phyloP scores from a whole-genome alignment of 2,797 vertebrate species.

The Rhodeus uyekii region DNA sequence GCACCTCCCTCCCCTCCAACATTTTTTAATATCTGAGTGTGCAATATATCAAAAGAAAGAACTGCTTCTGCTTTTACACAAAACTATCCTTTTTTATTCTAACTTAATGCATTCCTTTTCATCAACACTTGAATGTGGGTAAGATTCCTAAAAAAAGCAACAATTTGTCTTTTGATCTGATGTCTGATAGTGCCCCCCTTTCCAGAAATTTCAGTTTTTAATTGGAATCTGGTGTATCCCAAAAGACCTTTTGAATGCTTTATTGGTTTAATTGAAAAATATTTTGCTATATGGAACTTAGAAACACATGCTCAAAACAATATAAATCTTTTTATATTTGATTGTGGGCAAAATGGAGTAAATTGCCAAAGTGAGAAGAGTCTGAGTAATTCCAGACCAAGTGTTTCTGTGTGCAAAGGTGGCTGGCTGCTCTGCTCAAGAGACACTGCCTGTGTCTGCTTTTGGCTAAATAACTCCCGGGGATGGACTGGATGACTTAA shows the following conservation, averaged over 20 bases:
- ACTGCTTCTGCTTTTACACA: no score
- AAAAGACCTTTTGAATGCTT: neutral
- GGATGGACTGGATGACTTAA: constrained; percentile 13
- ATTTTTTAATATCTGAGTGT: no score
- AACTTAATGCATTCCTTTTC: no score
- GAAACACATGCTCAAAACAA: neutral
- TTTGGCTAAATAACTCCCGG: constrained; percentile 1
- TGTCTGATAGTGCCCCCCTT: no score
- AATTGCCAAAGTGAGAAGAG: neutral
- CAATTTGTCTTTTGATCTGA: no score
- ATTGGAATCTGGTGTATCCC: neutral
- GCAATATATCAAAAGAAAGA: no score
- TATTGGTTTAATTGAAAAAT: neutral
- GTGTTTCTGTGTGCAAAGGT: constrained; percentile 13
- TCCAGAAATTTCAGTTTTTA: neutral
- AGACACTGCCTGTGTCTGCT: constrained; percentile 18
- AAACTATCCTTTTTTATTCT: no score
- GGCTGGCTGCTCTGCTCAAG: neutral
- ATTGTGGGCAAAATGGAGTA: neutral
- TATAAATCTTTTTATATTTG: no score
- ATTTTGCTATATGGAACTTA: neutral
- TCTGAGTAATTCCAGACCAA: neutral
- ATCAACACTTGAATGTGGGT: no score
- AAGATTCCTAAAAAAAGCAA: no score
- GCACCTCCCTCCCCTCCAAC: no score